Evolutionary conservation across 2,113 vertebrate genomes (phyloP), one percentile per base, ranked within the genome.

Genomic region (Probosciger aterrimus): DNA sequence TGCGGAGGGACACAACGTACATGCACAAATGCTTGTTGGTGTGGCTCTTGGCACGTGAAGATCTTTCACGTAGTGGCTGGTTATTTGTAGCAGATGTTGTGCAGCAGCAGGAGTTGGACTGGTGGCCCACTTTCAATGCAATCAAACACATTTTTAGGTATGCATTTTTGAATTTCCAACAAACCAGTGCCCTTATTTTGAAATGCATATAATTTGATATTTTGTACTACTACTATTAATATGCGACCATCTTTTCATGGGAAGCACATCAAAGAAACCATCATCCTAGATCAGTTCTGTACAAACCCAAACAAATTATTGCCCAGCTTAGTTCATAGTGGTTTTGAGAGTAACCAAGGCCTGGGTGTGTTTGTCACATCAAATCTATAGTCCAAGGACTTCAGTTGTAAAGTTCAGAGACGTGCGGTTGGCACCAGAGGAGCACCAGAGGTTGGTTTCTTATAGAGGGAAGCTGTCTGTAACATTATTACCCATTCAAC

Each of bases 331-430:
- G 33, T 78, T 82, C 53, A 35, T 10, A 11, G 71, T 65, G 96
- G 97, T 98, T 98, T 98, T 98, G 97, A 98, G 97, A 98, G 95
- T 92, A 96, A 88, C 97, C 95, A 94, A 97, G 98, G 94, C 97
- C 65, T 96, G 98, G 97, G 98, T 80, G 98, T 97, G 97, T 97
- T 98, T 97, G 60, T 98, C 98, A 88, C 98, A 98, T 96, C 96
- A 95, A 86, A 96, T 98, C 96, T 96, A 79, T 69, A 96, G 90
- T 71, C 95, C 96, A 97, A 97, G 96, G 95, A 97, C 97, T 97
- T 97, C 95, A 93, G 62, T 4, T 59, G 12, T 53, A 30, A 83
- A 63, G 18, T 47, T 86, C 74, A 33, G 67, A 90, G 55, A 69
- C 41, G 60, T 3, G 46, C 5, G 8, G 60, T 20, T 55, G 55